Conservation (phyloP, 2,113 vertebrate genomes). For the Pogona vitticeps region DNA sequence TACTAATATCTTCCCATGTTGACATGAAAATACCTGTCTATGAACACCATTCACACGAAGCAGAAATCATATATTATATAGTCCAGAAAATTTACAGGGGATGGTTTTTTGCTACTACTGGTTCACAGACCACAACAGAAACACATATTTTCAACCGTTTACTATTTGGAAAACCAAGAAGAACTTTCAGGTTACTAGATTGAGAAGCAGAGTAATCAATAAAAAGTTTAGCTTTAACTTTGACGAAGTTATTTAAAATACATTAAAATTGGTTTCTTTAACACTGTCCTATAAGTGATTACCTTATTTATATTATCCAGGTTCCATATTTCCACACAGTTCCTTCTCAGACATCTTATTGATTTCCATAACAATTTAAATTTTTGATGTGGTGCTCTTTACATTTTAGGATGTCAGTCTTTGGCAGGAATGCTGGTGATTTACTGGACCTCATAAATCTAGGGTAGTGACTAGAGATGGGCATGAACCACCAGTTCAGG, state of each 20-base stretch:
- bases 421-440: not conserved
- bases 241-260: constrained; percentile 23
- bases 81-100: constrained; percentile 2
- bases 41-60: constrained; percentile 64
- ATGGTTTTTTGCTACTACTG: constrained; percentile 7
- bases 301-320: not conserved
- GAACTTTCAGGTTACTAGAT: not conserved
- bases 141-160: not conserved
- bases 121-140: not conserved
- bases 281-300: not conserved
- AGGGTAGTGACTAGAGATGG: no score
- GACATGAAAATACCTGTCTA: constrained; percentile 52
- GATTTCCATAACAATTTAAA: not conserved
- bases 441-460: no score
- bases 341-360: not conserved
- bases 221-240: constrained; percentile 61
- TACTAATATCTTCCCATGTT: constrained; percentile 64
- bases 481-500: no score
- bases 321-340: not conserved
- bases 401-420: no score
- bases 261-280: not conserved
- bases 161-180: constrained; percentile 52
- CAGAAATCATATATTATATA: constrained; percentile 49
- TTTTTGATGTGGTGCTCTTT: not conserved
- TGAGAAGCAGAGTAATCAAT: constrained; percentile 58